Conservation (phyloP, 2,113 vertebrate genomes). For the Charina bottae region DNA sequence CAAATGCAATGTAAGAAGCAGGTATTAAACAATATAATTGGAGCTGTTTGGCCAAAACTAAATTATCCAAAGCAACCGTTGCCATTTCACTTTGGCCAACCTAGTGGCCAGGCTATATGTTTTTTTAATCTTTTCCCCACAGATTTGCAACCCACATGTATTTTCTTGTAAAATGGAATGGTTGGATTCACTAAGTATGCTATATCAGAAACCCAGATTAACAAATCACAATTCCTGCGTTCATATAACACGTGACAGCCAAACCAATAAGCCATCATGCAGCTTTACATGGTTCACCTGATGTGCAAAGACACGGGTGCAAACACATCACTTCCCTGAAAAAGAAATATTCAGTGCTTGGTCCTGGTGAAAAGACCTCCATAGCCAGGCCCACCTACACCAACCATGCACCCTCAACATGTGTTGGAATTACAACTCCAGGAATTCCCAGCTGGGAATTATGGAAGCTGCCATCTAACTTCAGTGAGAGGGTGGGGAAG, state of each 20-base stretch:
- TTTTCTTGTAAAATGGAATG: neutral
- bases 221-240: neutral
- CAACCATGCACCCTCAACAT: neutral
- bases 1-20: neutral
- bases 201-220: neutral
- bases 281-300: neutral
- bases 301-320: neutral
- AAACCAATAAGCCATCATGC: neutral
- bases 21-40: neutral
- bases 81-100: neutral
- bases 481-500: neutral
- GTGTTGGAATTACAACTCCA: neutral
- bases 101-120: neutral
- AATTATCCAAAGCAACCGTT: neutral
- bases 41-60: neutral
- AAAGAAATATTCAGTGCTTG: neutral
- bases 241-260: neutral
- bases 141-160: neutral
- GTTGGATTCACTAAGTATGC: neutral
- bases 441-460: neutral
- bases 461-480: neutral
- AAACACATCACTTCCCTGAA: neutral
- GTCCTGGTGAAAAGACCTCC: neutral
- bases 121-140: neutral
- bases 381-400: neutral